phyloP scores from a whole-genome alignment of 2,888 invertebrate genomes.

The Ophion costatus region DNA sequence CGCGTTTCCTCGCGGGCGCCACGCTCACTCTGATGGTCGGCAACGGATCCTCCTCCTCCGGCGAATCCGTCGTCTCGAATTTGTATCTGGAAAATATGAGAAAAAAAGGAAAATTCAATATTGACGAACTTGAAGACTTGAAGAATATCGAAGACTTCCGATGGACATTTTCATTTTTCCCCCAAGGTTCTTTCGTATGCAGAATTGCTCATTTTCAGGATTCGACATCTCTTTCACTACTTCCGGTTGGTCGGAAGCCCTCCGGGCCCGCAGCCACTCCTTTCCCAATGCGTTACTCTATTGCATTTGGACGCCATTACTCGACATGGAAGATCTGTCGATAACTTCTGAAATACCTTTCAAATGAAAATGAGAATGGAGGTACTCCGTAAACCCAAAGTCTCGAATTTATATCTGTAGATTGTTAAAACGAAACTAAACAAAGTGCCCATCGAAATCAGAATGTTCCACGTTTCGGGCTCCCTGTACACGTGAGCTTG shows the following conservation, averaged over 20 bases:
- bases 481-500: background rate
- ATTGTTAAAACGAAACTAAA: too few species aligned
- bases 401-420: too few species aligned
- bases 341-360: too few species aligned
- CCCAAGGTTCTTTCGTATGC: background rate
- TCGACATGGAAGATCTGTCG: too few species aligned
- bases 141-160: background rate
- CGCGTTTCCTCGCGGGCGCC: constrained; percentile 70
- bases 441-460: background rate
- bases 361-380: too few species aligned
- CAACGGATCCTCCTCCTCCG: constrained; percentile 67
- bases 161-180: background rate
- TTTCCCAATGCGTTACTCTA: too few species aligned
- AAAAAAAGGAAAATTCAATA: background rate
- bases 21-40: constrained; percentile 76
- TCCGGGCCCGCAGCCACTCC: too few species aligned
- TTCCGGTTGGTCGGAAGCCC: too few species aligned
- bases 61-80: constrained; percentile 71
- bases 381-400: too few species aligned
- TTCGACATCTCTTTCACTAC: too few species aligned
- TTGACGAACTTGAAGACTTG: background rate
- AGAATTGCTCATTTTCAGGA: background rate
- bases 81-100: constrained; percentile 69
- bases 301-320: too few species aligned
- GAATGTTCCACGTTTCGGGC: background rate